Evolutionary conservation across 2,797 vertebrate genomes (phyloP), one percentile per base, ranked within the genome.

Genomic region (Schizopygopsis malacanthus): DNA sequence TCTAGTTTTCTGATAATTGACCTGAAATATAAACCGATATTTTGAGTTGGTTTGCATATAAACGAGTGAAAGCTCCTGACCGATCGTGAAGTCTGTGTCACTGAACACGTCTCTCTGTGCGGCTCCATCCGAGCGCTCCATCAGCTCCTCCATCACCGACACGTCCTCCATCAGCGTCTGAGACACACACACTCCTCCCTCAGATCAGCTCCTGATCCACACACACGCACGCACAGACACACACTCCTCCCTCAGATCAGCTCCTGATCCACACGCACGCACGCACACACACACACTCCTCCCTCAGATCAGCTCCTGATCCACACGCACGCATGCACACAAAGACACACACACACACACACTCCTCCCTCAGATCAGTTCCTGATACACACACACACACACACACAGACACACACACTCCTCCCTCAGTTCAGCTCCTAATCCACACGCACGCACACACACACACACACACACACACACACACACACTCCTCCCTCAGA

Each of bases 81-180:
- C 95, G 92, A 89, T 91, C 92, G 95, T 92, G 91, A 95, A 95
- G 93, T 96, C 95, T 0, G 93, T 90, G 87, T 95, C 93, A 88
- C 91, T 91, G 88, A 91, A 93, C 1, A 43, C 70, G n/a, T 86
- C 75, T 89, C 77, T 90, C 92, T 50, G 83, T 45, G 54, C 54
- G n/a, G 56, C 86, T 84, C 77, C 65, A 41, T 50, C 86, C 3
- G 85, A 81, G 5, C 73, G 79, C 45, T 89, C 90, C 78, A 88
- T 52, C 73, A 88, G 54, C 12, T 25, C 37, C 54, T 78, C 76
- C 76, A 78, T 78, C 76, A 1, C 76, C n/a, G 59, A 2, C 59
- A 25, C 10, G 22, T 59, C 56, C 52, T 54, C 72, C 72, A 75
- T 75, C 28, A 25, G n/a, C 10, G n/a, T 28, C 59, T 63, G 59